A percentile compares a stretch with the other conserved stretches of the same genome.
phyloP scores from a whole-genome alignment of 2,888 invertebrate species.

The Hirudinaria manillensis region DNA sequence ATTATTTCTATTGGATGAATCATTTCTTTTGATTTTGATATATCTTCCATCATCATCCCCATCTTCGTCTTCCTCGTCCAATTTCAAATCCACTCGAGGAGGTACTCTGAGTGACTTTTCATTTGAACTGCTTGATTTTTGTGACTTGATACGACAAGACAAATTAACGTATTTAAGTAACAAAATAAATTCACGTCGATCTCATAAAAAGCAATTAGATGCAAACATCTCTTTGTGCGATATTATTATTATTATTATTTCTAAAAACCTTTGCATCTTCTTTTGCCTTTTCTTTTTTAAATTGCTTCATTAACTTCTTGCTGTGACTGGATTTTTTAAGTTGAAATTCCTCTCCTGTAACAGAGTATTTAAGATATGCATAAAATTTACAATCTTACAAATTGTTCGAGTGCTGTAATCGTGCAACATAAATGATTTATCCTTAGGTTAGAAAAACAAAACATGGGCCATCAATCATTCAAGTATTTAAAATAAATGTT shows the following conservation, averaged over 20 bases:
- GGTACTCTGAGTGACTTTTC: background rate
- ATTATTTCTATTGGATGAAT: background rate
- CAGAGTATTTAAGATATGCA: background rate
- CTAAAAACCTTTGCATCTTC: conserved; percentile 10
- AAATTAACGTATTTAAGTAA: conserved; percentile 43
- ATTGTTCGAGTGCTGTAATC: no score
- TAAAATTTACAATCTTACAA: no score
- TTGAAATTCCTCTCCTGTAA: conserved; percentile 71
- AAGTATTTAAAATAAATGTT: no score
- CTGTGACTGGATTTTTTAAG: conserved; percentile 91
- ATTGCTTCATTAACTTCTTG: conserved; percentile 60
- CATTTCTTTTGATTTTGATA: conserved; percentile 53
- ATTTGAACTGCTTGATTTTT: no score
- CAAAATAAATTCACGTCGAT: conserved; percentile 45
- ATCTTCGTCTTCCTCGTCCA: conserved; percentile 46
- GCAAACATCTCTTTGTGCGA: no score
- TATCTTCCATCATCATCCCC: conserved; percentile 14
- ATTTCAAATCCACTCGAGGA: conserved; percentile 38
- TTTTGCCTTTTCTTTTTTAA: conserved; percentile 63
- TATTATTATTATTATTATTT: no score
- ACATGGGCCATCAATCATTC: no score
- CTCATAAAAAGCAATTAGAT: no score
- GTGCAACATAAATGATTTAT: no score
- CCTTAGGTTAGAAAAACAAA: no score
- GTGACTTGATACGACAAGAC: background rate